Evolutionary conservation across 2,113 vertebrate species (phyloP).

Genomic region (Cynopterus brachyotis): DNA sequence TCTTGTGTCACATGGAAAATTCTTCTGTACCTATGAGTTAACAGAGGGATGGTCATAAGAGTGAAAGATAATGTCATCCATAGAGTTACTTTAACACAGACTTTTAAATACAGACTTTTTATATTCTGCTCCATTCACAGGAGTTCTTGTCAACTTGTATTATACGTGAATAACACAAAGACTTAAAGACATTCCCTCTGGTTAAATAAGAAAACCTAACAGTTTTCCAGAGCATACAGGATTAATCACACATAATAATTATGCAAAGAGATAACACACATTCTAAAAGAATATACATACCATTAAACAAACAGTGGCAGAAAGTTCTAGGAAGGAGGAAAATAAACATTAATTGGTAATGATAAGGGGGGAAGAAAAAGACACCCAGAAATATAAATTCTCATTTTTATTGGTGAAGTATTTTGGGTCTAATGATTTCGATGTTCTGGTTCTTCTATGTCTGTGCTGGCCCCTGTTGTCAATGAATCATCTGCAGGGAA

Average conservation of each 20-base stretch:
- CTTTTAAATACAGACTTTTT: constrained; percentile 58
- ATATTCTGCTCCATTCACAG: constrained; percentile 51
- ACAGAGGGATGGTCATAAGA: background rate
- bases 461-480: background rate
- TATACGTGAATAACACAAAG: constrained; percentile 78
- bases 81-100: background rate
- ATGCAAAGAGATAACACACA: constrained; percentile 82
- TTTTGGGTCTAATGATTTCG: background rate
- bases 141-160: constrained; percentile 78
- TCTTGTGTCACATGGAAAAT: background rate
- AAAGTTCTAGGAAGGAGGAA: constrained; percentile 77
- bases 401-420: background rate
- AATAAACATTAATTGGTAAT: constrained; percentile 31
- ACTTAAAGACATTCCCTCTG: constrained; percentile 79
- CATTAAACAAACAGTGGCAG: constrained; percentile 81
- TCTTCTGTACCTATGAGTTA: constrained; percentile 2
- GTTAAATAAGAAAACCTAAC: constrained; percentile 66
- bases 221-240: constrained; percentile 78
- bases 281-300: constrained; percentile 79
- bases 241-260: constrained; percentile 84
- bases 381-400: background rate
- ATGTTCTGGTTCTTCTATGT: background rate
- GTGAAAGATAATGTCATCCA: background rate
- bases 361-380: background rate
- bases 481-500: background rate